Percentiles rank a stretch among this genome's conserved stretches.
Conservation (phyloP, 2,888 invertebrate species). For the Nymphalis polychloros region DNA sequence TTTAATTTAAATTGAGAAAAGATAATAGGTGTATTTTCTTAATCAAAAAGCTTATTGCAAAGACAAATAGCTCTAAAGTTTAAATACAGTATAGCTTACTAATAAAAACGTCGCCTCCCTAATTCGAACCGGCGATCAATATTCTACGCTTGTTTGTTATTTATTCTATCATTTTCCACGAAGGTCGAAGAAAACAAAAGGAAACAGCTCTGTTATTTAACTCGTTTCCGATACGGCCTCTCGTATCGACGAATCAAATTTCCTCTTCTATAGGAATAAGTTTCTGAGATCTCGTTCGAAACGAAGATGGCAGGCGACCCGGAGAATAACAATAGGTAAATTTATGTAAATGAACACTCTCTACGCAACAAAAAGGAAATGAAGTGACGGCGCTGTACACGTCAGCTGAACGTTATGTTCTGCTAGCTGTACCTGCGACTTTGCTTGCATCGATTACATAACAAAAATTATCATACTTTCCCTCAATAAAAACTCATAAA, state of each 20-base stretch:
- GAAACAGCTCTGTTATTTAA: conserved; percentile 72
- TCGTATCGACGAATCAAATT: conserved; percentile 75
- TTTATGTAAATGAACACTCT: conserved; percentile 77
- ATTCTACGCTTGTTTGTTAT: conserved; percentile 67
- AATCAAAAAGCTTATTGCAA: too few relatives aligned
- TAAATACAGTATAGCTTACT: background rate
- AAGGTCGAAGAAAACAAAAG: conserved; percentile 55
- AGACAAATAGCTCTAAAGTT: too few relatives aligned
- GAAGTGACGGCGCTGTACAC: conserved; percentile 62
- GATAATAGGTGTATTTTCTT: too few relatives aligned
- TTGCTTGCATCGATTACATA: background rate
- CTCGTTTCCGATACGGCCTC: conserved; percentile 79
- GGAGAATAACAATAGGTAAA: conserved; percentile 78
- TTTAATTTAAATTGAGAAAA: too few relatives aligned
- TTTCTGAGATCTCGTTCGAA: conserved; percentile 58
- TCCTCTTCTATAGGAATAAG: conserved; percentile 57
- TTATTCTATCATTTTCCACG: conserved; percentile 61
- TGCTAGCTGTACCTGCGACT: background rate
- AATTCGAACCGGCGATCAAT: conserved; percentile 55
- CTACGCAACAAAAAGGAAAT: conserved; percentile 78
- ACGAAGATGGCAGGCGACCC: conserved; percentile 48
- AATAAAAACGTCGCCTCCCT: conserved; percentile 14
- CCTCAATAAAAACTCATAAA: background rate
- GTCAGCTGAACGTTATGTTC: conserved; percentile 59
- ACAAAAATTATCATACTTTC: background rate